These are phyloP conservation scores for Anorthoa munda DNA, from an alignment of 2,888 invertebrate genomes.

Conservation along the genomic window DNA sequence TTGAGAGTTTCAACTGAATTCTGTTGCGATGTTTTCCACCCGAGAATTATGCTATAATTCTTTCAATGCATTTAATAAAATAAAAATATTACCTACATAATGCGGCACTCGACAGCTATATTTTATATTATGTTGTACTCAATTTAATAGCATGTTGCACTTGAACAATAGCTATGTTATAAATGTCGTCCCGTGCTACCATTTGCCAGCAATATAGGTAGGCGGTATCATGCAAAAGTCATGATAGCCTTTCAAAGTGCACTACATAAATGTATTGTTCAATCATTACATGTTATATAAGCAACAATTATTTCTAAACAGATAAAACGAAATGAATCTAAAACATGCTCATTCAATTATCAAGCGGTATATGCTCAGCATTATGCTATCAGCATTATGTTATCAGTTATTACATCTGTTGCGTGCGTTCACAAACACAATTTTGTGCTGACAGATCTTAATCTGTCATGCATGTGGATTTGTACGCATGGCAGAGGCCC, in stretches of 20 bases:
- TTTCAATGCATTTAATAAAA: neutral
- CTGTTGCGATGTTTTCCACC: neutral
- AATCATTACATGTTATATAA: constrained; percentile 52
- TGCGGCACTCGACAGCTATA: constrained; percentile 21
- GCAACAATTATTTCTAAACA: constrained; percentile 53
- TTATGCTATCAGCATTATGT: constrained; percentile 51
- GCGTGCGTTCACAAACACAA: constrained; percentile 51
- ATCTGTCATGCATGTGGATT: constrained; percentile 59
- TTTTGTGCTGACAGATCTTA: constrained; percentile 52
- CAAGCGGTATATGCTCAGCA: constrained; percentile 46
- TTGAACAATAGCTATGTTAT: constrained; percentile 30
- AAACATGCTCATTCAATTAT: constrained; percentile 67
- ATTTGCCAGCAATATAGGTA: constrained; percentile 48
- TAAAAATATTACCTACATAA: constrained; percentile 9
- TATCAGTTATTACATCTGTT: constrained; percentile 67
- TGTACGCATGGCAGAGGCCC: constrained; percentile 38
- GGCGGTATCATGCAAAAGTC: constrained; percentile 43
- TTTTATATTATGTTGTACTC: neutral
- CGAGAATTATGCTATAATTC: neutral
- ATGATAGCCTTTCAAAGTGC: constrained; percentile 44
- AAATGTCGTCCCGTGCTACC: constrained; percentile 9
- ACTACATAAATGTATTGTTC: constrained; percentile 38
- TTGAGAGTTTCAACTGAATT: neutral
- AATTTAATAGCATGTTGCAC: constrained; percentile 36
- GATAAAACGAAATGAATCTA: constrained; percentile 59